These are phyloP conservation scores for Bembecia ichneumoniformis DNA, from an alignment of 2,888 invertebrate genomes.

Conservation along the genomic window DNA sequence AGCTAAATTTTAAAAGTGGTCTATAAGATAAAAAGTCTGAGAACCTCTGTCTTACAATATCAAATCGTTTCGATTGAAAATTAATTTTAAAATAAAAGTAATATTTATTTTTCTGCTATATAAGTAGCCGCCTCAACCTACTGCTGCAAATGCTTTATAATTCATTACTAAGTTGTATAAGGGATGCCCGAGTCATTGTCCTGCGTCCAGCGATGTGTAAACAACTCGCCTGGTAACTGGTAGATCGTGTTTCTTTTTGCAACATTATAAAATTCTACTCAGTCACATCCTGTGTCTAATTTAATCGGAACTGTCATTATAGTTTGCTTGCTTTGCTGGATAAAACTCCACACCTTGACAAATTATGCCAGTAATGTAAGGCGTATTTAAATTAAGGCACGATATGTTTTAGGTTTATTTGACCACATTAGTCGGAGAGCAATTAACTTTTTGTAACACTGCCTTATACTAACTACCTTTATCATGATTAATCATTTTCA, in stretches of 20 bases:
- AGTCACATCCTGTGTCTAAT: not conserved
- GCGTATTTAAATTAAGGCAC: not conserved
- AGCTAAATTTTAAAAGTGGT: too few relatives aligned
- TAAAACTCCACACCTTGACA: conserved; percentile 3
- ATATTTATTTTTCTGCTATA: not conserved
- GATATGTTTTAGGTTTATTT: conserved; percentile 6
- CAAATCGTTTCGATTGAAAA: too few relatives aligned
- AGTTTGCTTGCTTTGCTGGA: conserved; percentile 16
- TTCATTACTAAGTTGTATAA: not conserved
- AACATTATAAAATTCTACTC: conserved; percentile 58
- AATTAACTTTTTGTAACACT: conserved; percentile 7
- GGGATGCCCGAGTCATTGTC: conserved; percentile 42
- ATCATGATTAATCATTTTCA: conserved; percentile 4
- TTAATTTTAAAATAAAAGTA: too few relatives aligned
- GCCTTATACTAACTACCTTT: too few relatives aligned
- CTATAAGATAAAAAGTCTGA: too few relatives aligned
- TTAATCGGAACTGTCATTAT: conserved; percentile 13
- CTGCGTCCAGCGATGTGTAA: conserved; percentile 48
- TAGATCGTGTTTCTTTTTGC: conserved; percentile 61
- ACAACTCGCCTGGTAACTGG: conserved; percentile 31
- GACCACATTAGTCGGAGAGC: conserved; percentile 7
- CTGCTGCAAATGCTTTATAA: not conserved
- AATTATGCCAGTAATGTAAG: conserved; percentile 13
- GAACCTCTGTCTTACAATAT: too few relatives aligned
- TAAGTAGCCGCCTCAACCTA: not conserved